Percentiles rank a stretch among this genome's conserved stretches.
Evolutionary conservation across 2,113 vertebrate species (phyloP).

Genomic region (Apteryx owenii): DNA sequence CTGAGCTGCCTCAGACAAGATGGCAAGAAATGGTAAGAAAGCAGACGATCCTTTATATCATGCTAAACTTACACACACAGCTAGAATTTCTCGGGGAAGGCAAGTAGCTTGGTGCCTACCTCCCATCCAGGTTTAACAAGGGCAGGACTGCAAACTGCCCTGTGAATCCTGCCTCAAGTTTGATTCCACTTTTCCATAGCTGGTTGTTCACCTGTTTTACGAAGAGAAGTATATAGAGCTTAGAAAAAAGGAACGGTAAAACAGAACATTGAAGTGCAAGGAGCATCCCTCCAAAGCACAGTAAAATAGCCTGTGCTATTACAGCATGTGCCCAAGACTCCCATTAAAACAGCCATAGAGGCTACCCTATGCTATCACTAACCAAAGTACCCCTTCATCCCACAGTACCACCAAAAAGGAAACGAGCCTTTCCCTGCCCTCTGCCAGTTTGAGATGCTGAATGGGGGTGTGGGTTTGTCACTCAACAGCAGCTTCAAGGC

Average conservation of each 20-base stretch:
- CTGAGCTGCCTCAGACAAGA: not conserved
- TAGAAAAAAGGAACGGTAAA: not conserved
- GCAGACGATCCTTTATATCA: not conserved
- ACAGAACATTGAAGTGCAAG: not conserved
- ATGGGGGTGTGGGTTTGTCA: not conserved
- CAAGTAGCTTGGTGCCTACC: not conserved
- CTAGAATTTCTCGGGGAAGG: not conserved
- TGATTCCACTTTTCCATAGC: not conserved
- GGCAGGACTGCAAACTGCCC: not conserved
- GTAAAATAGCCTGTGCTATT: not conserved
- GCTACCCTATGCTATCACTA: not conserved
- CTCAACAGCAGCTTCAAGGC: not conserved
- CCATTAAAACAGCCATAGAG: not conserved
- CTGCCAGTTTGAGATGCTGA: not conserved
- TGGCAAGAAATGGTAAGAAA: not conserved
- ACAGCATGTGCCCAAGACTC: not conserved
- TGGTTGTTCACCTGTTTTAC: not conserved
- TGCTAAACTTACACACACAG: not conserved
- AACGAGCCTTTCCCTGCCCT: not conserved
- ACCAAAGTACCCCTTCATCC: not conserved
- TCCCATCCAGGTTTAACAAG: not conserved
- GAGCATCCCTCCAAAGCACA: not conserved
- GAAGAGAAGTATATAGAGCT: not conserved
- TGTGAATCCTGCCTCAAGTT: not conserved
- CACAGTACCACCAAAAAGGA: not conserved